These are phyloP conservation scores for Diorhabda elongata DNA, from an alignment of 1,140 invertebrate species.

Conservation along the genomic window DNA sequence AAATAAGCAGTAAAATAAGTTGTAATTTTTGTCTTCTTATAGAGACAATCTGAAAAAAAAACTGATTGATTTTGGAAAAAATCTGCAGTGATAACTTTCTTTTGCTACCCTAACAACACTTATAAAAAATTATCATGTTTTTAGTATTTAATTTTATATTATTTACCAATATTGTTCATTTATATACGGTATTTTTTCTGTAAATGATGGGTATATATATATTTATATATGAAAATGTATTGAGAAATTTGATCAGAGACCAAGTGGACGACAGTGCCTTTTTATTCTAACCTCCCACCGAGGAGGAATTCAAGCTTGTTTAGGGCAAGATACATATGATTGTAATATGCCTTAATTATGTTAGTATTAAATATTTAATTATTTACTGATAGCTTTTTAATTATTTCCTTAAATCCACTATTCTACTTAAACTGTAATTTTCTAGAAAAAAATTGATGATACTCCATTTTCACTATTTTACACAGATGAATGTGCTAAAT, in stretches of 20 bases:
- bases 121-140: slow-evolving; percentile 22
- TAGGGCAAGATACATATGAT: slow-evolving; percentile 29
- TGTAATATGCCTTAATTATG: slow-evolving; percentile 36
- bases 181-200: slow-evolving; percentile 20
- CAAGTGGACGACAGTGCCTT: slow-evolving; percentile 39
- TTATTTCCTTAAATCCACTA: not conserved
- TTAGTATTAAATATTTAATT: slow-evolving; percentile 38
- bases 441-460: too few relatives aligned
- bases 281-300: slow-evolving; percentile 18
- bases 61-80: too few relatives aligned
- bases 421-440: too few relatives aligned
- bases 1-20: too few relatives aligned
- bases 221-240: slow-evolving; percentile 23
- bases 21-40: too few relatives aligned
- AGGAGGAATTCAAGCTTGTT: slow-evolving; percentile 18
- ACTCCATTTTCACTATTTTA: too few relatives aligned
- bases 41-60: too few relatives aligned
- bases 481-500: too few relatives aligned
- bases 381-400: slow-evolving; percentile 21
- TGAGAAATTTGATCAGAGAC: slow-evolving; percentile 31
- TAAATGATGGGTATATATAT: slow-evolving; percentile 25
- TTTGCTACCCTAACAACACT: too few relatives aligned
- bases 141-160: slow-evolving; percentile 32
- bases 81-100: too few relatives aligned
- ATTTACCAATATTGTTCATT: slow-evolving; percentile 27